These are phyloP conservation scores for Ashinkailepas kermadecensis DNA, from an alignment of 2,888 invertebrate genomes.

Conservation along the genomic window DNA sequence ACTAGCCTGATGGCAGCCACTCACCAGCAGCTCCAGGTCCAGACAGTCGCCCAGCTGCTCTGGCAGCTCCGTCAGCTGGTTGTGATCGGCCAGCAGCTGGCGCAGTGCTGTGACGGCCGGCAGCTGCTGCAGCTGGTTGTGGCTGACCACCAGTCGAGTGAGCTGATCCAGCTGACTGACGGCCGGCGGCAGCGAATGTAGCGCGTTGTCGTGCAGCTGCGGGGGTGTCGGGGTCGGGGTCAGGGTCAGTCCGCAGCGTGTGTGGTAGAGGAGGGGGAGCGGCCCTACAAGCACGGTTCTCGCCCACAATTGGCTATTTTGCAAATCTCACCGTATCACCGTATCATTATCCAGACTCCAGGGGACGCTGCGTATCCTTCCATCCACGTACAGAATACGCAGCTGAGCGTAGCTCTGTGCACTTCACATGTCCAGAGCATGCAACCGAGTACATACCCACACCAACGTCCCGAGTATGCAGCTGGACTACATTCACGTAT, in stretches of 20 bases:
- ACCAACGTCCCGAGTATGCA: too few relatives aligned
- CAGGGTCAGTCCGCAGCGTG: background rate
- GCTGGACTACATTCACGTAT: too few relatives aligned
- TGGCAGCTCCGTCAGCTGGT: conserved; percentile 57
- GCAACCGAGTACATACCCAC: too few relatives aligned
- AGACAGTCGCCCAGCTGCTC: conserved; percentile 68
- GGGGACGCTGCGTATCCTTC: too few relatives aligned
- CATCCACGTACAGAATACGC: too few relatives aligned
- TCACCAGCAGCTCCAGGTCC: conserved; percentile 66
- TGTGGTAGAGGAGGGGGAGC: too few relatives aligned
- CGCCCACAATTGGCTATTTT: too few relatives aligned
- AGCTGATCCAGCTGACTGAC: conserved; percentile 62
- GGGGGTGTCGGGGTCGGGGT: conserved; percentile 17
- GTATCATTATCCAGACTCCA: too few relatives aligned
- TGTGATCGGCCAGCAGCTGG: conserved; percentile 65
- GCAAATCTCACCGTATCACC: too few relatives aligned
- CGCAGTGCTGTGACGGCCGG: conserved; percentile 60
- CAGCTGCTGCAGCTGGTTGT: conserved; percentile 61
- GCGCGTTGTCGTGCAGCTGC: conserved; percentile 75
- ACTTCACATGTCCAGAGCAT: too few relatives aligned
- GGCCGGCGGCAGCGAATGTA: conserved; percentile 62
- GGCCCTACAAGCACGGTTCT: too few relatives aligned
- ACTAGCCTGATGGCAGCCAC: conserved; percentile 24
- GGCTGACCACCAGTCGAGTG: conserved; percentile 61
- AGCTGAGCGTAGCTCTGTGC: too few relatives aligned